Evolutionary conservation across 1,140 invertebrate genomes (phyloP).

Genomic region (Drosophila navojoa): DNA sequence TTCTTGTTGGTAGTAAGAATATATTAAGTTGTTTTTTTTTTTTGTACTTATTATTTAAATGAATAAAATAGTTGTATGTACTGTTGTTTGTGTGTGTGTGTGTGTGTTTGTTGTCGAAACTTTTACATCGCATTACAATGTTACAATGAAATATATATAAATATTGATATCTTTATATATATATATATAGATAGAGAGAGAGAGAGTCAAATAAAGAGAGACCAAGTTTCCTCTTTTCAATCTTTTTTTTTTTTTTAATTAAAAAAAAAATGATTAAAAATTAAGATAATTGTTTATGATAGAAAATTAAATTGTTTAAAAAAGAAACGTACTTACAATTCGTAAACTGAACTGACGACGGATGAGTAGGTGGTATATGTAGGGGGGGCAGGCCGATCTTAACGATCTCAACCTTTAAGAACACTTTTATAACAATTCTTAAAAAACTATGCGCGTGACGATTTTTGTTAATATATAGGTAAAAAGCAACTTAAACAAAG

Average conservation of each 20-base stretch:
- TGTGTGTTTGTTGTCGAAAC: conserved; percentile 56
- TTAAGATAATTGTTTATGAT: conserved; percentile 32
- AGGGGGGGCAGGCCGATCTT: conserved; percentile 28
- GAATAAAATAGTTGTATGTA: conserved; percentile 57
- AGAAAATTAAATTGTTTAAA: conserved; percentile 58
- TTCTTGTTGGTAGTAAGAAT: conserved; percentile 57
- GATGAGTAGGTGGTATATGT: conserved; percentile 41
- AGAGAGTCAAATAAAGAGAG: conserved; percentile 46
- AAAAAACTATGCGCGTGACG: background rate
- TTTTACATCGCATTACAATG: conserved; percentile 82
- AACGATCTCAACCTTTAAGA: conserved; percentile 36
- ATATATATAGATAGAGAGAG: conserved; percentile 49
- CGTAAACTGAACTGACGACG: conserved; percentile 80
- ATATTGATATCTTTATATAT: conserved; percentile 59
- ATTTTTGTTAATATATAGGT: background rate
- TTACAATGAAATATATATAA: conserved; percentile 70
- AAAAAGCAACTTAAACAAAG: conserved; percentile 38
- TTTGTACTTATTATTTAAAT: conserved; percentile 72
- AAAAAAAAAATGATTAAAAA: conserved; percentile 31
- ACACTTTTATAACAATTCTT: conserved; percentile 41
- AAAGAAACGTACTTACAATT: conserved; percentile 83
- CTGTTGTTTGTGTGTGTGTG: conserved; percentile 27
- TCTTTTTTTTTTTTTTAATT: conserved; percentile 46
- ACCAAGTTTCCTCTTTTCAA: conserved; percentile 42
- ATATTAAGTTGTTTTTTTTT: conserved; percentile 65